A percentile compares a stretch with the other conserved stretches of the same genome.
These are phyloP conservation scores for Callaeas wilsoni DNA, from an alignment of 2,113 vertebrate species.

Conservation along the genomic window DNA sequence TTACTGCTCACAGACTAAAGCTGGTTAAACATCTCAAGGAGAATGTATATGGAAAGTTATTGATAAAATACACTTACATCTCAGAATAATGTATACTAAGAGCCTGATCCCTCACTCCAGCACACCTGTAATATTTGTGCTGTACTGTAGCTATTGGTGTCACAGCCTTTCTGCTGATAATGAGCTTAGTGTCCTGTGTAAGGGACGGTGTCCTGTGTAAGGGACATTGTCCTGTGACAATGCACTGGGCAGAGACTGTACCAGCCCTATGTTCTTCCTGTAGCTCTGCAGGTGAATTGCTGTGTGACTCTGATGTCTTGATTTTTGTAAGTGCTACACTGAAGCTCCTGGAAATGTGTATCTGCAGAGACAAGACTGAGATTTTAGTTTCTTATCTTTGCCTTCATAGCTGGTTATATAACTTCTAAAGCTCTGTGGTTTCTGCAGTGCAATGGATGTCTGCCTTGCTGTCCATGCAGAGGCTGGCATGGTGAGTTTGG, in stretches of 20 bases:
- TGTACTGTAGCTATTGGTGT: neutral
- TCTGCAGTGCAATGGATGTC: neutral
- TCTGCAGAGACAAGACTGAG: neutral
- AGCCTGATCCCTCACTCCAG: neutral
- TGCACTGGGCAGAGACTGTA: neutral
- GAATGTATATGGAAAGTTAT: neutral
- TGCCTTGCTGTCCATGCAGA: neutral
- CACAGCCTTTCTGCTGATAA: neutral
- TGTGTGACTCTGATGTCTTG: neutral
- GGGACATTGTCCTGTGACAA: neutral
- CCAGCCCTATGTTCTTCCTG: neutral
- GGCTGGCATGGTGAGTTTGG: neutral
- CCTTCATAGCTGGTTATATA: neutral
- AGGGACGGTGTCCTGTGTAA: neutral
- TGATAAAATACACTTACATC: neutral
- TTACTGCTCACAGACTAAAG: neutral
- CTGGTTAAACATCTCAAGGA: neutral
- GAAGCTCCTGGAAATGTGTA: neutral
- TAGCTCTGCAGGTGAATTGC: neutral
- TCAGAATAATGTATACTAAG: neutral
- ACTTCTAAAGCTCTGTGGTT: neutral
- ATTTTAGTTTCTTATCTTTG: neutral
- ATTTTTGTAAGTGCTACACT: neutral
- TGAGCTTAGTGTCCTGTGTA: fast-evolving
- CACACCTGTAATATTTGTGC: neutral